Evolutionary conservation across 1,140 invertebrate species (phyloP), one percentile per base, ranked within the genome.

Genomic region (Branchinecta lynchi): DNA sequence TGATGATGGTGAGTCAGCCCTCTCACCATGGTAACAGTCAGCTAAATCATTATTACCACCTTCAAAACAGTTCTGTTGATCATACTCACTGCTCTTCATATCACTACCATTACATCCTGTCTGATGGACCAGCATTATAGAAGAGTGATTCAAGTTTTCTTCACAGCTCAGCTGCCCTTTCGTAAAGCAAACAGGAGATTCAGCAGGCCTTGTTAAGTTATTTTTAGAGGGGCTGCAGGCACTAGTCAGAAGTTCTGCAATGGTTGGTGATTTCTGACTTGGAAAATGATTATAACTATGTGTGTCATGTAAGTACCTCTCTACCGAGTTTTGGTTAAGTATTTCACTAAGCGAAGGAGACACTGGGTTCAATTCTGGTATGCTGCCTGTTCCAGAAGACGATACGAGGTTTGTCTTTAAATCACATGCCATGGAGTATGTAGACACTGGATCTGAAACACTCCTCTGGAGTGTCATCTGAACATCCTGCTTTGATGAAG

Each of bases 281-380:
- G 51, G 51, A 60, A 60, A 60, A 60, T 60, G 51, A 6, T 60
- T 60, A 60, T 15, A 60, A 20, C 51, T 60, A 15, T 60, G 51
- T 15, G 51, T 60, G 17, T 60, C 51, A 60, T 60, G 51, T 60
- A 60, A 20, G 17, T 60, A 60, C 17, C 17, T 60, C 12, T 60
- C 51, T 15, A 60, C 51, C 51, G 51, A 60, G 17, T 60, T 60
- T 20, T 60, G 51, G 17, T 60, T 60, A 12, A 60, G 17, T 60
- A 60, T 60, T 20, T 60, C 51, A 60, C 51, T 60, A 3, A 60
- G 17, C 12, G 51, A 60, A 12, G 51, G 51, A 15, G 51, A 60
- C 12, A 6, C 51, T 60, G 51, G 51, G 17, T 60, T 60, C 51
- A 60, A 60, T 15, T 60, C 51, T 60, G 51, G 17, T 12, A 12